Conservation (phyloP, 2,888 invertebrate genomes). For the Lumbricus terrestris region DNA sequence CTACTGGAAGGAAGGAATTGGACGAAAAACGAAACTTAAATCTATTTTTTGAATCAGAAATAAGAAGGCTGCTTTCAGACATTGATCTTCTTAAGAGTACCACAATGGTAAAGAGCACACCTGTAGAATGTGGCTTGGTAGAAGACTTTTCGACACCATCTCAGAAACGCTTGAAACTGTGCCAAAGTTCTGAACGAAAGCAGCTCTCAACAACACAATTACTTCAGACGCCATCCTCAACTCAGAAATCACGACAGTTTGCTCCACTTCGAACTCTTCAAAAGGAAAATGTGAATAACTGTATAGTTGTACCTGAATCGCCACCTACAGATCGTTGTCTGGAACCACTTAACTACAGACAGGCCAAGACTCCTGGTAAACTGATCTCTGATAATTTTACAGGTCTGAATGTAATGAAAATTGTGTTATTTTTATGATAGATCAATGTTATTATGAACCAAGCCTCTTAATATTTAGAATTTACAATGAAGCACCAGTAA, state of each 20-base stretch:
- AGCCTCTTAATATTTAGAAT: no score
- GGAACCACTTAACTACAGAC: not conserved
- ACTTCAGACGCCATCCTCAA: slow-evolving; percentile 3
- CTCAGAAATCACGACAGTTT: not conserved
- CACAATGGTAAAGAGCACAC: not conserved
- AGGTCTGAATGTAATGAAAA: not conserved
- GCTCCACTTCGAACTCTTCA: not conserved
- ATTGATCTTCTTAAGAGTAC: not conserved
- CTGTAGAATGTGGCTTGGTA: not conserved
- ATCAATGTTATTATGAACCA: not conserved
- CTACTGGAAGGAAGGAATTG: not conserved
- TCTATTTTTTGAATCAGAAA: not conserved
- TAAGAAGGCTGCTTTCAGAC: not conserved
- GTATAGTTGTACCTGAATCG: slow-evolving; percentile 3
- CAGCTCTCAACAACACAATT: not conserved
- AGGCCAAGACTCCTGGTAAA: not conserved
- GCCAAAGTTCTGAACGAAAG: not conserved
- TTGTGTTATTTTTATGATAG: not conserved
- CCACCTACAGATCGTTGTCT: not conserved
- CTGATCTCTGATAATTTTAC: not conserved
- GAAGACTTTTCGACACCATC: not conserved
- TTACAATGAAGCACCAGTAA: no score
- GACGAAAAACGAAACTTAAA: not conserved
- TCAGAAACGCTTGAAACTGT: not conserved
- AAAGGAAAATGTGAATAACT: not conserved